Conservation (phyloP, 1,140 invertebrate species). For the Drosophila prosaltans region DNA sequence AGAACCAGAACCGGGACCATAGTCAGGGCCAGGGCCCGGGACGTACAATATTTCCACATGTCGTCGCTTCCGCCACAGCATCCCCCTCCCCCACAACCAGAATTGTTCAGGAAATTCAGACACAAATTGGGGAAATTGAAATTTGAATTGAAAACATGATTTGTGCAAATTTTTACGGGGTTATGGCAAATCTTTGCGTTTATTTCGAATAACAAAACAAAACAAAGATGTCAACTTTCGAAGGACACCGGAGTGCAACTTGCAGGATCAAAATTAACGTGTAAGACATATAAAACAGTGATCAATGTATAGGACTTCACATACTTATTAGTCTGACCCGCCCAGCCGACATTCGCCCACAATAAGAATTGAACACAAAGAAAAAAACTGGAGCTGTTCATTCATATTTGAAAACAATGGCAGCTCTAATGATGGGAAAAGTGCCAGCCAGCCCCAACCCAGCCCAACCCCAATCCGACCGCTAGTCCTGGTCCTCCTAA, state of each 20-base stretch:
- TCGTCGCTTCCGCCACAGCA: conserved; percentile 16
- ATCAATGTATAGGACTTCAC: not conserved
- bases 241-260: not conserved
- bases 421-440: conserved; percentile 73
- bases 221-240: not conserved
- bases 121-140: conserved; percentile 71
- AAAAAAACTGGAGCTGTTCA: conserved; percentile 19
- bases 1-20: not conserved
- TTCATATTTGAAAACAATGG: conserved; percentile 68
- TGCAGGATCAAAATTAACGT: not conserved
- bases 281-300: not conserved
- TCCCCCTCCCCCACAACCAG: not conserved
- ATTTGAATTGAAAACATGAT: conserved; percentile 70
- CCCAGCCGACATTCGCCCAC: not conserved
- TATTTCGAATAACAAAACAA: not conserved
- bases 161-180: conserved; percentile 44
- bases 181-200: not conserved
- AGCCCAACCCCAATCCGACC: not conserved
- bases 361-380: not conserved
- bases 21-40: conserved; percentile 9
- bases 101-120: conserved; percentile 59
- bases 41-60: conserved; percentile 52
- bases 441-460: conserved; percentile 15
- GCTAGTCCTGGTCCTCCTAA: not conserved
- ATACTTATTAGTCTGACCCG: not conserved